Evolutionary conservation across 2,888 invertebrate species (phyloP), one percentile per base, ranked within the genome.

Genomic region (Melipona bicolor): DNA sequence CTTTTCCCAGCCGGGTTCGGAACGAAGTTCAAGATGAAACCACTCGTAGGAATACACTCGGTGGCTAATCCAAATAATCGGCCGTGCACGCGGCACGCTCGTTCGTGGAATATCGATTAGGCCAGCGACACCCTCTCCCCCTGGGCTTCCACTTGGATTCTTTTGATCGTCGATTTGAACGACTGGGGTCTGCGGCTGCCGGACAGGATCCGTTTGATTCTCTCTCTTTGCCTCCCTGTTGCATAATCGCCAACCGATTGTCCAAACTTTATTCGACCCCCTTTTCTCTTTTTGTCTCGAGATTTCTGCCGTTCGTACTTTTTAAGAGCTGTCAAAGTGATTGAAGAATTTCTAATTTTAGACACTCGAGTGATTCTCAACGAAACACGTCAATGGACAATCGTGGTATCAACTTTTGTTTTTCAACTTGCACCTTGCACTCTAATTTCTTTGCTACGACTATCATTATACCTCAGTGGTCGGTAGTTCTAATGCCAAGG

Each of bases 21-120:
- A 88, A 87, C 89, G 85, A 88, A 87, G 85, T 89, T 89, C 89
- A 87, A 89, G 89, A 89, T 88, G 89, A 88, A 88, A 89, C 88
- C 89, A 85, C 87, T 88, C 89, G 88, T 83, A 73, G 86, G 9
- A 85, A 83, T 84, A 89, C 82, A 89, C 83, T 86, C 81, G 43
- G 36, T 3, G 87, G 75, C 85, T 89, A 89, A 89, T 89, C 89
- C 88, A 84, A 88, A 88, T 89, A 89, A 89, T 89, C 89, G 88
- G 52, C 81, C 81, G 84, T 81, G 77, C 79, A 74, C 71, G 83
- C 74, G 73, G 73, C 76, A 72, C 71, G 65, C 72, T 68, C 79
- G 81, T 75, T 81, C 80, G 49, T 67, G 68, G 87, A 87, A 85
- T 89, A 88, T 88, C 89, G 89, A 89, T 87, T 84, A 80, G 52